Evolutionary conservation across 2,113 vertebrate genomes (phyloP), one percentile per base, ranked within the genome.

Genomic region (Xenus cinereus): DNA sequence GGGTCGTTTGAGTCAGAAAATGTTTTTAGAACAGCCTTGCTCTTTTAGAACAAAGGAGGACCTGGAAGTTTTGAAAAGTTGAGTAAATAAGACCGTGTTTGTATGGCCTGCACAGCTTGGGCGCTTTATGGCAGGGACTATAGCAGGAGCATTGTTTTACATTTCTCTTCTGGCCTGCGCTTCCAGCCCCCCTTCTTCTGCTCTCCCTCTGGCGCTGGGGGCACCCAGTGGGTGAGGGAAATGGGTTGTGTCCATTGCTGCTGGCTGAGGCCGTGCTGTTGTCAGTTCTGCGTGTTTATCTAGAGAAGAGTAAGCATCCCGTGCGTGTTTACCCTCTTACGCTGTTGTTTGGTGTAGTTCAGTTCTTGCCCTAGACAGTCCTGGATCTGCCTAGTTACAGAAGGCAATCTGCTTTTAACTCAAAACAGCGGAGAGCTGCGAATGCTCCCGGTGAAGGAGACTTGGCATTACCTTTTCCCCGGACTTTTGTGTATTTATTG

Each of bases 11-110:
- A 95, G 67, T 95, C 30, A 78, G 85, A 96, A 90, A 77, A 90
- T 77, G 68, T 92, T 95, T 96, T 93, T 77, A 63, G 68, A 90
- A 77, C n/a, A 54, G 79, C 46, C 68, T 90, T 93, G 88, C 6
- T 67, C 45, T 66, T 77, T 80, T 21, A 50, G 85, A 95, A 89
- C 41, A 81, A 92, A 93, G 68, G 50, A 80, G 37, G 73, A 77
- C 83, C 71, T 67, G 79, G 60, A 90, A 81, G 46, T 96, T 93
- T 90, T 67, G 76, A 80, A 4, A 77, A 86, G 83, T 80, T 84
- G 54, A 33, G 78, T 92, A 88, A 93, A 77, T 77, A 93, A 48
- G 45, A 20, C 20, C 10, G 10, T 89, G 71, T 90, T 93, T 90
- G 75, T 63, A n/a, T 46, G 88, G 37, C 72, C 59, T 88, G 75